Evolutionary conservation across 2,113 vertebrate species (phyloP).

Genomic region (Amazona vittata): DNA sequence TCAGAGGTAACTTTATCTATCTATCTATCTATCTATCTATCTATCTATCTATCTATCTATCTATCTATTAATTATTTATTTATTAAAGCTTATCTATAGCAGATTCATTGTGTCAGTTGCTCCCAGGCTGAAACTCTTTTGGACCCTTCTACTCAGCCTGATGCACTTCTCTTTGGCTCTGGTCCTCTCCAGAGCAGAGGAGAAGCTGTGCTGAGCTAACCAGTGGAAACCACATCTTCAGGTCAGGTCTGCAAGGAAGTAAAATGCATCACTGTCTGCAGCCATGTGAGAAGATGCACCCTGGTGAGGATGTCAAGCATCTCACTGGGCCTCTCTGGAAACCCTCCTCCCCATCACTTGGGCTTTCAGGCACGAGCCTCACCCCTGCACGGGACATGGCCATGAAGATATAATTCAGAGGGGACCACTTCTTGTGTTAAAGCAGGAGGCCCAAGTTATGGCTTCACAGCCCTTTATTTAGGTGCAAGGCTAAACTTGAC

Average conservation of each 20-base stretch:
- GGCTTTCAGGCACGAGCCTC: neutral
- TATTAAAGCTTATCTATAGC: neutral
- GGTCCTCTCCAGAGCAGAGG: neutral
- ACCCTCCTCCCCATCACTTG: neutral
- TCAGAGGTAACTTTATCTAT: neutral
- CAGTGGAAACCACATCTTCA: rapidly evolving
- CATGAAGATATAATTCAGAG: neutral
- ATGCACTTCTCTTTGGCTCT: neutral
- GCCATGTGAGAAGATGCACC: neutral
- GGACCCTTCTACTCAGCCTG: neutral
- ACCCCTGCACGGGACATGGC: neutral
- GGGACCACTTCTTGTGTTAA: neutral
- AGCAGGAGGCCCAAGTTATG: neutral
- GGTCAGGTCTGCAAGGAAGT: neutral
- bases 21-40: neutral
- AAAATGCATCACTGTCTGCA: neutral
- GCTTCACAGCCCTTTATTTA: neutral
- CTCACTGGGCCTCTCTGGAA: neutral
- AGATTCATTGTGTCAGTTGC: neutral
- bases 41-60: neutral
- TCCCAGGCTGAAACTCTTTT: neutral
- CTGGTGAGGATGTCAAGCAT: neutral
- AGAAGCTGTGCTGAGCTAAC: neutral
- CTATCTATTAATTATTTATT: neutral
- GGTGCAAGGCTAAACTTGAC: neutral